Evolutionary conservation across 2,113 vertebrate species (phyloP).

Genomic region (Lates calcarifer): DNA sequence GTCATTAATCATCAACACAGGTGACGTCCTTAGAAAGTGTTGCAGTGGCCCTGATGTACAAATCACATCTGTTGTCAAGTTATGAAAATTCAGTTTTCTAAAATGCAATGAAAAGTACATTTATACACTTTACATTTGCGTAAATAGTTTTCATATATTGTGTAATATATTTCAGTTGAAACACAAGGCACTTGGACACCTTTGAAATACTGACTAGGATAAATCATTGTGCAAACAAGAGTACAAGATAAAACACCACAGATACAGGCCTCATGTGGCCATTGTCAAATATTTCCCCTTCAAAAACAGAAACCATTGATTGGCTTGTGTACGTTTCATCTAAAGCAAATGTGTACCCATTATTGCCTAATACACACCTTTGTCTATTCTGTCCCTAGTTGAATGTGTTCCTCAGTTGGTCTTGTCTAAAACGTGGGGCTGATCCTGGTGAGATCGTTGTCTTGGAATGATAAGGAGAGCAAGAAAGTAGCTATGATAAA

Average conservation of each 20-base stretch:
- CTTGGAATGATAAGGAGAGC: slow-evolving; percentile 35
- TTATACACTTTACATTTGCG: slow-evolving; percentile 62
- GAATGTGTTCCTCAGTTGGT: background rate
- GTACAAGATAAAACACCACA: slow-evolving; percentile 55
- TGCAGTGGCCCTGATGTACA: slow-evolving; percentile 63
- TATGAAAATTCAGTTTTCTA: slow-evolving; percentile 37
- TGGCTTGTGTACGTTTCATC: slow-evolving; percentile 4
- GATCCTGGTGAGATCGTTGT: slow-evolving; percentile 73
- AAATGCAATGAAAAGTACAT: slow-evolving; percentile 60
- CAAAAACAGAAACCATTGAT: background rate
- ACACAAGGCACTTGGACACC: slow-evolving; percentile 87
- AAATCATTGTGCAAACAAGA: slow-evolving; percentile 75
- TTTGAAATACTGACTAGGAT: slow-evolving; percentile 68
- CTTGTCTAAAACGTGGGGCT: slow-evolving; percentile 29
- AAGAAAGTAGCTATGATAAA: background rate
- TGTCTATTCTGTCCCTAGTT: slow-evolving; percentile 31
- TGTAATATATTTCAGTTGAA: slow-evolving; percentile 87
- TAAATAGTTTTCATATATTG: slow-evolving; percentile 58
- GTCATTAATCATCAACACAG: slow-evolving; percentile 44
- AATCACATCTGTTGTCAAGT: slow-evolving; percentile 72
- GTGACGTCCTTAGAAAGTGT: slow-evolving; percentile 45
- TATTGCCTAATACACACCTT: slow-evolving; percentile 44
- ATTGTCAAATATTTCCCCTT: slow-evolving; percentile 66
- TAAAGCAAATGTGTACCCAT: slow-evolving; percentile 57
- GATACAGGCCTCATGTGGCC: slow-evolving; percentile 67